Conservation (phyloP, 2,888 invertebrate genomes). For the Epistrophella euchroma region DNA sequence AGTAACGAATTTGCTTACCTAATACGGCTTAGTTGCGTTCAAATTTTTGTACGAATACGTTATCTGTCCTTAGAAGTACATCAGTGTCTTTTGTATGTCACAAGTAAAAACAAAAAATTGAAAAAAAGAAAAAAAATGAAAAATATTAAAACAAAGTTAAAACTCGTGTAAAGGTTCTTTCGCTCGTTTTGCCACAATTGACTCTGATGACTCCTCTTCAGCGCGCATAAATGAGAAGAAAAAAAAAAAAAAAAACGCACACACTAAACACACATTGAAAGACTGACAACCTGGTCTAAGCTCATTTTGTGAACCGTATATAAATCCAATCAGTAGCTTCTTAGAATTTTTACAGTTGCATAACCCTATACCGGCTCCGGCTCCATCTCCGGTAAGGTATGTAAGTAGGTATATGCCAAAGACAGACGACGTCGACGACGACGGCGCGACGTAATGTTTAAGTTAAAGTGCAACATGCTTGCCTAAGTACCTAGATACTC, state of each 20-base stretch:
- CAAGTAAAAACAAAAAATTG: neutral
- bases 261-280: neutral
- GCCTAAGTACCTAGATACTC: slow-evolving; percentile 10
- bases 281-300: slow-evolving; percentile 23
- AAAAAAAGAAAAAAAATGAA: neutral
- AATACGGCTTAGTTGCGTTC: neutral
- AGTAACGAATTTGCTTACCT: no score
- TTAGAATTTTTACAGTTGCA: slow-evolving; percentile 31
- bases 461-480: slow-evolving; percentile 60
- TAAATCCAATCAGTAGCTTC: slow-evolving; percentile 69
- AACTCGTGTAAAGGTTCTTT: slow-evolving; percentile 61
- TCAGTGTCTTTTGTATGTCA: neutral
- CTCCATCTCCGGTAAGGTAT: slow-evolving; percentile 1
- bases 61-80: neutral
- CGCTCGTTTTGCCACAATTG: slow-evolving; percentile 75
- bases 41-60: neutral
- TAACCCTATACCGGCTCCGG: slow-evolving; percentile 8
- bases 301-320: slow-evolving; percentile 52
- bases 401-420: neutral
- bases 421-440: neutral
- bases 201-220: slow-evolving; percentile 72
- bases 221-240: slow-evolving; percentile 6
- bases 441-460: slow-evolving; percentile 31
- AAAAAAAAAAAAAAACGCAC: neutral
- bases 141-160: slow-evolving; percentile 29